phyloP scores from a whole-genome alignment of 2,888 invertebrate genomes.

The Halictus ligatus region DNA sequence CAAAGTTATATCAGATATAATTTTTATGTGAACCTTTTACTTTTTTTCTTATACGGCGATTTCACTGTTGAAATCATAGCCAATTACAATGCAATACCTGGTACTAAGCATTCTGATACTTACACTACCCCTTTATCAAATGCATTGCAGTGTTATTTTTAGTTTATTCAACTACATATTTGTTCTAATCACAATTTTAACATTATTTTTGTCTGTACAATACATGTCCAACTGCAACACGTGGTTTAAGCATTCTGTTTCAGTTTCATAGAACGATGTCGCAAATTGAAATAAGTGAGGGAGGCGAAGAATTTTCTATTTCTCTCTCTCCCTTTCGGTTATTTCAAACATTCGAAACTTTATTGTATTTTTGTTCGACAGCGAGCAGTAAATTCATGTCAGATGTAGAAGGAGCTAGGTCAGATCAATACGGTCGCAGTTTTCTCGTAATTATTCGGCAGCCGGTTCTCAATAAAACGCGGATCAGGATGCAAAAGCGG shows the following conservation, averaged over 20 bases:
- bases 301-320: background rate
- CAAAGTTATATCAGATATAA: background rate
- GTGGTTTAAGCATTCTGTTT: no score
- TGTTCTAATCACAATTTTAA: background rate
- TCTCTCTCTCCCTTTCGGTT: background rate
- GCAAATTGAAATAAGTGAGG: background rate
- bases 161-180: background rate
- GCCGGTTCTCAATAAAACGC: constrained; percentile 35
- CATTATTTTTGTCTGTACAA: background rate
- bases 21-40: background rate
- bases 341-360: constrained; percentile 6
- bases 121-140: background rate
- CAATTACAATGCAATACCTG: background rate
- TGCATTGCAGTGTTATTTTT: background rate
- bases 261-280: background rate
- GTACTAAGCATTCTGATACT: background rate
- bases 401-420: background rate
- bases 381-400: background rate
- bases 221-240: no score
- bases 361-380: background rate
- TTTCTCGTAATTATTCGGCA: constrained; percentile 28
- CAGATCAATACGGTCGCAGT: constrained; percentile 34
- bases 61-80: background rate
- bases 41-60: background rate
- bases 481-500: constrained; percentile 24